A percentile compares a stretch with the other conserved stretches of the same genome.
These are phyloP conservation scores for Gymnobelideus leadbeateri DNA, from an alignment of 2,113 vertebrate genomes.

Conservation along the genomic window DNA sequence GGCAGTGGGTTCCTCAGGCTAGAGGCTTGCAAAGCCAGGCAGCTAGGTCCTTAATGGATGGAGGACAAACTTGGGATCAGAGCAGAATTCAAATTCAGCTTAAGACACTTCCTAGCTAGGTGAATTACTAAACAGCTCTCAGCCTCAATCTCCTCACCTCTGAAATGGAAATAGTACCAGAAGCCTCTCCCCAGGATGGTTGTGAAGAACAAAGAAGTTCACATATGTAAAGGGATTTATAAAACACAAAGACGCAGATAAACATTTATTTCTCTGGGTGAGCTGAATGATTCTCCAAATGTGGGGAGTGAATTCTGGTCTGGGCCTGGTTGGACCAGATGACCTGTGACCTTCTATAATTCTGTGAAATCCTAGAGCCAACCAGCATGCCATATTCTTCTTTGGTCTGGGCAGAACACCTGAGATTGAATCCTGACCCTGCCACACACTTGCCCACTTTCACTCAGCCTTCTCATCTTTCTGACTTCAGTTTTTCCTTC, in stretches of 20 bases:
- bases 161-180: no score
- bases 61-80: neutral
- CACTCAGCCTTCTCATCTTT: neutral
- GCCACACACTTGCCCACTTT: no score
- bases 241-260: no score
- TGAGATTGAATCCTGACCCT: no score
- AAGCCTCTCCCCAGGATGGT: neutral
- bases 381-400: no score
- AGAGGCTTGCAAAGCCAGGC: neutral
- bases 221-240: neutral
- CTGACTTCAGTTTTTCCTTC: neutral
- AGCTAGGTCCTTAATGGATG: neutral
- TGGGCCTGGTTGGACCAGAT: no score
- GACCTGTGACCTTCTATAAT: no score
- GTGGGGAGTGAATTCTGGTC: no score
- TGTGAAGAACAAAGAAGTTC: neutral
- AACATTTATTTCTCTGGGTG: no score
- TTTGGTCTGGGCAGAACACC: no score
- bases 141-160: neutral
- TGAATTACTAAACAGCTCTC: neutral
- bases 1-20: neutral
- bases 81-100: neutral
- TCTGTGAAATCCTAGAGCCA: no score
- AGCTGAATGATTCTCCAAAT: no score
- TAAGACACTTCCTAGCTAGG: neutral